Evolutionary conservation across 2,113 vertebrate genomes (phyloP), one percentile per base, ranked within the genome.

Genomic region (Struthio camelus): DNA sequence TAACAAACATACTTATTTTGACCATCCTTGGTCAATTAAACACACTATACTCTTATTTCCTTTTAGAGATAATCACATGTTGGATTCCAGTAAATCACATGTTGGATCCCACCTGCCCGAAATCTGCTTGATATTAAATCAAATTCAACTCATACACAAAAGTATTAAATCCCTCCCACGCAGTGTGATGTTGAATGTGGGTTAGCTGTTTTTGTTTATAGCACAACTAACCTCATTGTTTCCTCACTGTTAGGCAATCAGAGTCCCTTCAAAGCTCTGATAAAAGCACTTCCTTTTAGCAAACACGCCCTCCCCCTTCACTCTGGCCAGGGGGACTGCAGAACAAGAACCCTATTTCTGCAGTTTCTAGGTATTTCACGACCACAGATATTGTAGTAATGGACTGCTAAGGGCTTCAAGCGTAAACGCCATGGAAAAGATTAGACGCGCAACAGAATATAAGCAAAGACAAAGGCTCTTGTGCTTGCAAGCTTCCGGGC

Each of bases 131-230:
- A 1, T 11, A 32, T 44, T 62, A 73, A 87, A 87, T 27, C 17
- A 48, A 85, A 94, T 69, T 69, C 2, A 34, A 24, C 48, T 79
- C 54, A 23, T 14, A 50, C 11, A 42, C 23, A 40, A 30, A 65
- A 80, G 34, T 23, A 76, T 23, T 2, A 20, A 22, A 58, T 64
- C 18, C 72, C 38, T 87, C 30, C 40, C 23, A 69, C 38, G 46
- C 36, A 40, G 23, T 65, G 23, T 64, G n/a, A 40, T 27, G 23
- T 61, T 70, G 88, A 73, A 64, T 0, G 2, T 10, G 24, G 30
- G 5, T 27, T 30, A 79, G 5, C 10, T 0, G 0, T 2, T 94
- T 75, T 23, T 23, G 56, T 0, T 38, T 91, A 87, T 67, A 89
- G 81, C 78, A 89, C 30, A 51, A n/a, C n/a, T 48, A 27, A 53